These are phyloP conservation scores for Blastobasis adustella DNA, from an alignment of 2,888 invertebrate genomes.

Conservation along the genomic window DNA sequence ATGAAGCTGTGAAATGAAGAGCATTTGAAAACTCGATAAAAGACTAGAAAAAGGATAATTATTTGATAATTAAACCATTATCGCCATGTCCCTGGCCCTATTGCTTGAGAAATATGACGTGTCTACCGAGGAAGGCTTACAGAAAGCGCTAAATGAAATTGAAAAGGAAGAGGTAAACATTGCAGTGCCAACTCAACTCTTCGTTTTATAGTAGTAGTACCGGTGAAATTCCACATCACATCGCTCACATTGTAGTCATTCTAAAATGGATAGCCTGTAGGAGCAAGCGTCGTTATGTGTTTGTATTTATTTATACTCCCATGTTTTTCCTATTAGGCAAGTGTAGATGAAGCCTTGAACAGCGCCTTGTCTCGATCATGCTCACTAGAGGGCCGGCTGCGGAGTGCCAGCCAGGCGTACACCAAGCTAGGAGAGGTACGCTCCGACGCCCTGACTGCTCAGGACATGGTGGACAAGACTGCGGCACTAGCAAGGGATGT, in stretches of 20 bases:
- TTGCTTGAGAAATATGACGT: constrained; percentile 65
- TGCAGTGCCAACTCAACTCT: constrained; percentile 7
- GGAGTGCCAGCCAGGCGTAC: constrained; percentile 85
- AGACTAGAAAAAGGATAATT: too few species aligned
- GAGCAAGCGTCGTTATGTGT: too few species aligned
- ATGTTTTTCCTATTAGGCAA: constrained; percentile 62
- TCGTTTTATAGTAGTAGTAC: not conserved
- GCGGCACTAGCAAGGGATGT: constrained; percentile 94
- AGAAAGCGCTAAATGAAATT: constrained; percentile 70
- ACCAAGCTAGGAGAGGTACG: constrained; percentile 86
- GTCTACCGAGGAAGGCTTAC: constrained; percentile 73
- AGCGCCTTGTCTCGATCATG: constrained; percentile 83
- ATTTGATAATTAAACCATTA: too few species aligned
- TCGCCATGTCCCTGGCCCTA: constrained; percentile 44
- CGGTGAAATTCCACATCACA: too few species aligned
- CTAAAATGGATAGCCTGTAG: too few species aligned
- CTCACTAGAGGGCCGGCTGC: constrained; percentile 86
- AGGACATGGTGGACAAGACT: constrained; percentile 89
- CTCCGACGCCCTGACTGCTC: constrained; percentile 86
- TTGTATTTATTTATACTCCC: too few species aligned
- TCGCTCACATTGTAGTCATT: too few species aligned
- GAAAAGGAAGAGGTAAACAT: constrained; percentile 72
- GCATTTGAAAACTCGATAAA: too few species aligned
- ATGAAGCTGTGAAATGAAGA: too few species aligned
- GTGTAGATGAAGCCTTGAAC: constrained; percentile 81